phyloP scores from a whole-genome alignment of 2,797 vertebrate species.

The Cuniculus paca region DNA sequence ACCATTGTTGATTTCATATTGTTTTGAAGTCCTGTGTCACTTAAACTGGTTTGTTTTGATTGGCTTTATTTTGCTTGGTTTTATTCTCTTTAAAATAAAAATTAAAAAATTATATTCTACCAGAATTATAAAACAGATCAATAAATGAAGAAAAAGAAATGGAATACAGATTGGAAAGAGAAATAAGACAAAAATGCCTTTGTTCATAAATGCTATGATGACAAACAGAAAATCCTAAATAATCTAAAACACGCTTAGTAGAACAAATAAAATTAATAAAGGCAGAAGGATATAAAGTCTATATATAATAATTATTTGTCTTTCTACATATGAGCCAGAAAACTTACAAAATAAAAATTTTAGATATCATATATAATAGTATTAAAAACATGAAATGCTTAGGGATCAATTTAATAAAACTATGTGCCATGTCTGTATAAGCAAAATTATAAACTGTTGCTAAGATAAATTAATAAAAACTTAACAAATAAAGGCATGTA shows the following conservation, averaged over 20 bases:
- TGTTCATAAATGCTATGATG: not conserved
- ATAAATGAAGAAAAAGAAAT: not conserved
- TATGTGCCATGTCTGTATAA: not conserved
- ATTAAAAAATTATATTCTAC: no score
- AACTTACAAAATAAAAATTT: conserved; percentile 6
- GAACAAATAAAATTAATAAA: not conserved
- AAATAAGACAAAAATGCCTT: conserved; percentile 30
- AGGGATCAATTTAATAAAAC: not conserved
- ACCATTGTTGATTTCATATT: no score
- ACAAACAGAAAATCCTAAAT: not conserved
- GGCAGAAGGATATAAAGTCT: not conserved
- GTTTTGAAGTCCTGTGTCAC: no score
- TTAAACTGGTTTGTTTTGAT: no score
- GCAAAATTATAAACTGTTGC: not conserved
- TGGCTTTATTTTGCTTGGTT: no score
- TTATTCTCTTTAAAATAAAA: no score
- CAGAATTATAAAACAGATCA: not conserved
- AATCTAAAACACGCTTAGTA: not conserved
- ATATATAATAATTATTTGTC: not conserved
- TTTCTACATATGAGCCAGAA: not conserved
- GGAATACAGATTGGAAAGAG: not conserved
- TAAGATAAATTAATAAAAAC: not conserved
- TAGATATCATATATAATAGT: not conserved
- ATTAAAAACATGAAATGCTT: not conserved
- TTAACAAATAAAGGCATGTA: not conserved